phyloP scores from a whole-genome alignment of 37 sponge, comb jelly and placozoan genomes.

The Beroe ovata region DNA sequence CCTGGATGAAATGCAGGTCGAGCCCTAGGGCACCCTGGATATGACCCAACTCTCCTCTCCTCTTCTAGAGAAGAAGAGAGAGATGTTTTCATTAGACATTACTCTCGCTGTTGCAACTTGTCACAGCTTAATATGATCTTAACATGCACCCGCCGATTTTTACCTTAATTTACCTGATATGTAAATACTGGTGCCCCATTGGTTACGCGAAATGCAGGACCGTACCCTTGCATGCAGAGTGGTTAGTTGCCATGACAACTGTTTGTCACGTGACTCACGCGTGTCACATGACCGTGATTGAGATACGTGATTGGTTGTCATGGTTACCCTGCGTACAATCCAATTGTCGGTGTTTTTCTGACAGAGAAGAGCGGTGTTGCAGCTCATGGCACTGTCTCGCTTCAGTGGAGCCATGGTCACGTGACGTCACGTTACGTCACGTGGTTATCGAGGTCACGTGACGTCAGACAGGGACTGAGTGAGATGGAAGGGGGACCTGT shows the following conservation, averaged over 20 bases:
- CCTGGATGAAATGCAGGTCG: too few species aligned
- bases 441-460: too few species aligned
- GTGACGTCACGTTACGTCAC: too few species aligned
- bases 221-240: slow-evolving; percentile 1
- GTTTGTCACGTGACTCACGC: neutral
- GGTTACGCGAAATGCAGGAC: neutral
- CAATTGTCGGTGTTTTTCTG: neutral
- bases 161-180: slow-evolving; percentile 1
- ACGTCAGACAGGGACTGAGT: too few species aligned
- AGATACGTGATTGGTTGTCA: neutral
- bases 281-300: neutral
- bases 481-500: too few species aligned
- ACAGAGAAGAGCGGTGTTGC: too few species aligned
- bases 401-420: neutral
- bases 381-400: too few species aligned
- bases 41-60: slow-evolving; percentile 9
- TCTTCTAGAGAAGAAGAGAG: too few species aligned
- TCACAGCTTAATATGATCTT: neutral
- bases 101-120: neutral
- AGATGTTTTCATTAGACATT: neutral
- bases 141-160: slow-evolving; percentile 44
- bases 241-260: slow-evolving; percentile 56
- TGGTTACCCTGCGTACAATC: neutral
- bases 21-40: slow-evolving; percentile 54
- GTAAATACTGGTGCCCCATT: slow-evolving; percentile 31